These are phyloP conservation scores for Lycaon pictus DNA, from an alignment of 2,113 vertebrate species.

Conservation along the genomic window DNA sequence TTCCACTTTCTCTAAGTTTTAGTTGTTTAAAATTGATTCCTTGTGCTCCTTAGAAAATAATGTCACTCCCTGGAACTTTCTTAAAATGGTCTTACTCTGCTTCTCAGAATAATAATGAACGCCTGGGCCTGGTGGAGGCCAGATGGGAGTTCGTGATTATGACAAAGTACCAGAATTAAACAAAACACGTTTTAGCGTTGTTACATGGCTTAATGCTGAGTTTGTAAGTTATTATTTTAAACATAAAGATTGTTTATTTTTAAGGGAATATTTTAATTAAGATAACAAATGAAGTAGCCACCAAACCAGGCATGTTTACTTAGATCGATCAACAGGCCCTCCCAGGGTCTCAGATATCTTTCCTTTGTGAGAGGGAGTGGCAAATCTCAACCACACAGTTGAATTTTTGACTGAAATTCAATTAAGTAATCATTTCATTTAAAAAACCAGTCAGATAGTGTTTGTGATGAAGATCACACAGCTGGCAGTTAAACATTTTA, in stretches of 20 bases:
- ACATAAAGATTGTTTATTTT: slow-evolving; percentile 58
- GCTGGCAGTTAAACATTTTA: background rate
- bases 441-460: background rate
- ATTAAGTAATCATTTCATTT: background rate
- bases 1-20: slow-evolving; percentile 27
- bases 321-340: background rate
- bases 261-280: slow-evolving; percentile 57
- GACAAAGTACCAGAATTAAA: slow-evolving; percentile 61
- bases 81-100: slow-evolving; percentile 64
- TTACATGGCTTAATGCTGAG: background rate
- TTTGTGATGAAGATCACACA: background rate
- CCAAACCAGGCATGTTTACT: slow-evolving; percentile 70
- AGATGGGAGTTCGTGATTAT: slow-evolving; percentile 47
- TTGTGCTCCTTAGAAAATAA: slow-evolving; percentile 65
- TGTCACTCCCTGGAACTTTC: slow-evolving; percentile 47
- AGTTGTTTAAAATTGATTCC: slow-evolving; percentile 62
- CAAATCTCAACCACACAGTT: background rate
- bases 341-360: too few species aligned
- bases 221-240: slow-evolving; percentile 58
- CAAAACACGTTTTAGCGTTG: slow-evolving; percentile 56
- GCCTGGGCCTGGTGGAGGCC: background rate
- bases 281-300: background rate
- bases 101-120: background rate
- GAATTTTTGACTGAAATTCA: background rate
- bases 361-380: background rate